Evolutionary conservation across 2,797 vertebrate species (phyloP).

Genomic region (Lophotriccus pileatus): DNA sequence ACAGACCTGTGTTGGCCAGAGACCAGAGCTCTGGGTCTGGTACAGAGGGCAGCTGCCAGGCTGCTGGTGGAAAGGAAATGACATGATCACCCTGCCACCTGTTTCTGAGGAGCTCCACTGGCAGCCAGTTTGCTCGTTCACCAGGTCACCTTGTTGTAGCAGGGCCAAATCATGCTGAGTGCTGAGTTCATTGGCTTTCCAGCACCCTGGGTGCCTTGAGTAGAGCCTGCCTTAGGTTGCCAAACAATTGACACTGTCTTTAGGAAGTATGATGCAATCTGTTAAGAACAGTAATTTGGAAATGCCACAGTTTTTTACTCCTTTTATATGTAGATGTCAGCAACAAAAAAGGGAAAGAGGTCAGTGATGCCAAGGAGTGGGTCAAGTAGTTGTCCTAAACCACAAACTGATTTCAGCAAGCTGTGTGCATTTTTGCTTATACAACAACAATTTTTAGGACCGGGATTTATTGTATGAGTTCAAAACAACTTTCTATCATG

Average conservation of each 20-base stretch:
- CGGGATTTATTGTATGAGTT: not conserved
- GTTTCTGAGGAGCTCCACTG: not conserved
- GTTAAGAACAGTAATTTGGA: conserved; percentile 23
- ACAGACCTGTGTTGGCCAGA: conserved; percentile 17
- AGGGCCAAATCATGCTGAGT: conserved; percentile 1
- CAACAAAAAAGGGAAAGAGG: not conserved
- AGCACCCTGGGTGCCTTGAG: not conserved
- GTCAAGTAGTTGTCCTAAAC: not conserved
- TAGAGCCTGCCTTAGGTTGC: not conserved
- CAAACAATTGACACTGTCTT: not conserved
- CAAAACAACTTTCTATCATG: not conserved
- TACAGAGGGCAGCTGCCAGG: conserved; percentile 18
- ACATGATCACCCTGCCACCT: conserved; percentile 23
- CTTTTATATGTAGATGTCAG: not conserved
- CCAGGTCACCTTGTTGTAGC: conserved; percentile 37
- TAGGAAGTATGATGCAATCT: not conserved
- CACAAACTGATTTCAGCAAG: not conserved
- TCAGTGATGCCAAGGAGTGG: not conserved
- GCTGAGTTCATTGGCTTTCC: conserved; percentile 16
- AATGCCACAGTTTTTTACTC: not conserved
- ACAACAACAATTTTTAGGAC: not conserved
- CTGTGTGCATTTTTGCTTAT: not conserved
- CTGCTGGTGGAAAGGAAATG: conserved; percentile 50
- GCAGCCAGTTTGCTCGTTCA: not conserved
- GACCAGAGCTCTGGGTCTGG: not conserved